Evolutionary conservation across 53 echinoderm and acorn worm species (phyloP).

Genomic region (Henricia sp.): DNA sequence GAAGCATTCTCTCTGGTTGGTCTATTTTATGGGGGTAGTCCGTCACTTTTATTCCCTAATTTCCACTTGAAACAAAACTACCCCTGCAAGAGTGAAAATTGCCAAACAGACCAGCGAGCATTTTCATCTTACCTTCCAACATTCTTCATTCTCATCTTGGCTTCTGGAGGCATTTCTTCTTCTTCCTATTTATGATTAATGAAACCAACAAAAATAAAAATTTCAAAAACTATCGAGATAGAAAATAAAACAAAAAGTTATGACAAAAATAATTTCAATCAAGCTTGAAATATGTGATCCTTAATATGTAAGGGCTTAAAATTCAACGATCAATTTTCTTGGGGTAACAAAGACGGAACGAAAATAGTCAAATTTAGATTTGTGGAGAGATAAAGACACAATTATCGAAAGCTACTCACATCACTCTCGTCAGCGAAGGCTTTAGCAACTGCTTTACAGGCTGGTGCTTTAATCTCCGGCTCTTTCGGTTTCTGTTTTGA

Average conservation of each 20-base stretch:
- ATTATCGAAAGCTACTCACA: constrained; percentile 56
- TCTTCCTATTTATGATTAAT: constrained; percentile 65
- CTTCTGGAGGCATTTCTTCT: constrained; percentile 94
- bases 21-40: not conserved
- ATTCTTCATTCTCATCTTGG: constrained; percentile 98
- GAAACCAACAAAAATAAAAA: not conserved
- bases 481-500: constrained; percentile 77
- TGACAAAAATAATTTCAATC: not conserved
- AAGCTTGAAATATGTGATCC: not conserved
- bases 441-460: constrained; percentile 74
- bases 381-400: too few species aligned
- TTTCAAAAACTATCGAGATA: not conserved
- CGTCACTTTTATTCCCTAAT: too few species aligned
- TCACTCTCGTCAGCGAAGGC: constrained; percentile 94
- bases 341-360: not conserved
- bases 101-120: too few species aligned
- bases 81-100: too few species aligned
- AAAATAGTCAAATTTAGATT: not conserved
- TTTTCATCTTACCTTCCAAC: constrained; percentile 77
- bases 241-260: not conserved
- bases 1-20: not conserved
- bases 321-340: not conserved
- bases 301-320: not conserved
- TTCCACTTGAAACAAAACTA: too few species aligned
- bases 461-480: constrained; percentile 73